These are phyloP conservation scores for Apis laboriosa DNA, from an alignment of 1,140 invertebrate species.

Conservation along the genomic window DNA sequence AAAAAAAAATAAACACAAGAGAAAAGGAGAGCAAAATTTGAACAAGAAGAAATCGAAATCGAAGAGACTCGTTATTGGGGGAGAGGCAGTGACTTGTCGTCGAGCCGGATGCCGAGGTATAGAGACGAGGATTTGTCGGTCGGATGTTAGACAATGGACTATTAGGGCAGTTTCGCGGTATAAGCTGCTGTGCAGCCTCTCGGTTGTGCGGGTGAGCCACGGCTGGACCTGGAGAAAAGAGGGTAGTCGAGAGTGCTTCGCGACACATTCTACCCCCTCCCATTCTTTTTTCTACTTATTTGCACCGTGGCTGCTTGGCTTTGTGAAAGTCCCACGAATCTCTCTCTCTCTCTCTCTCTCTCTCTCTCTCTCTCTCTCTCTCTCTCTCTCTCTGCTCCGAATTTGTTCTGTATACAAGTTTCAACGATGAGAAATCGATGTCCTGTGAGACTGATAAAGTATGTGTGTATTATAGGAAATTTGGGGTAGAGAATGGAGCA, in stretches of 20 bases:
- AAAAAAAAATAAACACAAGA: not conserved
- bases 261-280: conserved; percentile 9
- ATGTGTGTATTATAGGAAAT: too few relatives aligned
- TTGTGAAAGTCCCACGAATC: conserved; percentile 45
- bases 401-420: not conserved
- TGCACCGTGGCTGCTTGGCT: conserved; percentile 16
- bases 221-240: conserved; percentile 6
- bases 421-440: not conserved
- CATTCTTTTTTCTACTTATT: conserved; percentile 44
- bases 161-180: conserved; percentile 63
- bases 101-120: conserved; percentile 17
- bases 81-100: not conserved
- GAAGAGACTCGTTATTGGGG: not conserved
- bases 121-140: conserved; percentile 52
- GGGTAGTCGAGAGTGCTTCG: conserved; percentile 48
- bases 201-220: conserved; percentile 1
- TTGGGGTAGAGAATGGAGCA: too few relatives aligned
- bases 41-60: not conserved
- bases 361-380: not conserved
- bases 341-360: conserved; percentile 18
- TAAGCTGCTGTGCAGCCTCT: conserved; percentile 49
- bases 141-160: conserved; percentile 66
- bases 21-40: too few relatives aligned
- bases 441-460: not conserved
- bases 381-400: too few relatives aligned